Evolutionary conservation across 2,113 vertebrate genomes (phyloP), one percentile per base, ranked within the genome.

Genomic region (Peromyscus maniculatus): DNA sequence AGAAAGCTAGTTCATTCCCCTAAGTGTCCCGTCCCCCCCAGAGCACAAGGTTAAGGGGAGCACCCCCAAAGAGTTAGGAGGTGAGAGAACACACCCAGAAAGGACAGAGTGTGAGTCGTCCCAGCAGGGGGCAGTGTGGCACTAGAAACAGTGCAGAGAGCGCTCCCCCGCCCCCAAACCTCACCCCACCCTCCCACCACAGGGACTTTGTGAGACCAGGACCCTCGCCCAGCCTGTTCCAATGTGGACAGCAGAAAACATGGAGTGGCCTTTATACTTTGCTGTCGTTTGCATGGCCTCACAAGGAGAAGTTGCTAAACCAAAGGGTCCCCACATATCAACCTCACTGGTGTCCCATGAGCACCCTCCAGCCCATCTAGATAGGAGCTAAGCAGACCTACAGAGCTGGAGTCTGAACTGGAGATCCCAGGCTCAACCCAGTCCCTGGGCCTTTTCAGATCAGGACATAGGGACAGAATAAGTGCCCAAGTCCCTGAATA

Each of bases 91-190:
- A n/a, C 22, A 0, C 46, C 39, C 19, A 9, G 57, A 28, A 1
- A 31, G 49, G 31, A 3, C 4, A 55, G 86, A n/a, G 15, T 43
- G 10, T 15, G 7, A 19, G 46, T 10, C 21, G 0, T 66, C 15
- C 96, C 97, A 93, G 96, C 93, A 97, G 96, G 92, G 97, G 96
- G 62, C 93, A 75, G 93, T 90, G 57, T 79, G 67, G 67, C 4
- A 13, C 28, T 4, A 84, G 78, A 19, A 87, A 90, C 39, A 5
- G 1, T 49, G 24, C 39, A 43, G 15, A 9, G 15, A 71, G 49
- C 36, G 22, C 0, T 11, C 64, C 12, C 17, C 11, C 0, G 5
- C 64, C 12, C 17, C 11, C n/a, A 31, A 28, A 75, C 26, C 55
- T 43, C 5, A 46, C 13, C 83, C 62, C n/a, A 46, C 82, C 57